Evolutionary conservation across 2,888 invertebrate species (phyloP), one percentile per base, ranked within the genome.

Genomic region (Drosophila mulleri): DNA sequence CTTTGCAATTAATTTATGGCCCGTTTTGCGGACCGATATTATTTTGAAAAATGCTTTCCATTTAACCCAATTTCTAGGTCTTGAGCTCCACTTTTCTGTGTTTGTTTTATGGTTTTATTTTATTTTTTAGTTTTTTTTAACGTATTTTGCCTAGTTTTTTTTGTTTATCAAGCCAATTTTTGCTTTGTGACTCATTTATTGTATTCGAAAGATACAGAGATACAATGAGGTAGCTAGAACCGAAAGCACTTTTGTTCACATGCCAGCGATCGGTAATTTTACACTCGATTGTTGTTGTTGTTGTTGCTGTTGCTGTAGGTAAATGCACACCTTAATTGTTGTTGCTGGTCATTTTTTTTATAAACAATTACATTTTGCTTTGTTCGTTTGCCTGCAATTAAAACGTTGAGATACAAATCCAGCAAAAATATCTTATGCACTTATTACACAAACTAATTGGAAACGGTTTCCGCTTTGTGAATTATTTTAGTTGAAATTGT

Each of bases 11-110:
- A 59, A 71, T 71, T 58, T 61, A 32, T 71, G 70, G 67, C 64
- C 79, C 39, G 41, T 67, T 78, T 68, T 50, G 16, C 29, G 41
- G 37, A 23, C 23, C 41, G 32, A 29, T 67, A 45, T 63, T 63
- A 44, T 39, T 42, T 42, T 42, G 20, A 44, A 61, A 41, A 60
- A 63, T 47, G 73, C 60, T 86, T 79, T 81, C 67, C 75, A 71
- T 67, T 81, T 77, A 86, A 86, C 83, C 82, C 54, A 86, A 72
- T 69, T 83, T 71, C 57, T 50, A 54, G 79, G 61, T 63, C 60
- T 68, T 47, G 66, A 54, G 32, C 14, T 60, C 45, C 35, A 16
- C 32, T 39, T 57, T 50, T 54, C 12, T 47, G 4, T n/a, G 0
- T 37, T n/a, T 37, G 26, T 41, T 18, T 52, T 45, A 26, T 18